Evolutionary conservation across 2,888 invertebrate species (phyloP).

Genomic region (Neuroscelio doddi): DNA sequence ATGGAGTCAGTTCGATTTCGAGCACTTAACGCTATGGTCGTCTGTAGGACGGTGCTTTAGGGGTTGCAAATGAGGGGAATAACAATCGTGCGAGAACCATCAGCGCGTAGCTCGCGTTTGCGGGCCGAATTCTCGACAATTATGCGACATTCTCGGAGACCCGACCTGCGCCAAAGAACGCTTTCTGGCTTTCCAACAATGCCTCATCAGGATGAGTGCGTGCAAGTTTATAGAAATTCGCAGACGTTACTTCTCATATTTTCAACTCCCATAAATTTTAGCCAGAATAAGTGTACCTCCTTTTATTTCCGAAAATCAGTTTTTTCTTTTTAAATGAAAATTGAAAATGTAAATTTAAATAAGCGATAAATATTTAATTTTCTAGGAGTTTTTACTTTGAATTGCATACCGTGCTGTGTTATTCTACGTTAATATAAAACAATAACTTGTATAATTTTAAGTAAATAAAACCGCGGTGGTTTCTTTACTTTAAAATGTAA

Average conservation of each 20-base stretch:
- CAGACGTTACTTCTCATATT: conserved; percentile 3
- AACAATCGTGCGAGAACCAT: conserved; percentile 52
- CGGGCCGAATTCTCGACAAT: conserved; percentile 57
- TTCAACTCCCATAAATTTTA: neutral
- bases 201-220: conserved; percentile 40
- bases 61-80: conserved; percentile 58
- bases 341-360: too few species aligned
- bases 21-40: conserved; percentile 32
- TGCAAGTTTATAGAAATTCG: conserved; percentile 15
- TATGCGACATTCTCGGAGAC: conserved; percentile 54
- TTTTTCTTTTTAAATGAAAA: too few species aligned
- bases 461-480: neutral
- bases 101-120: conserved; percentile 46
- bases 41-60: conserved; percentile 36
- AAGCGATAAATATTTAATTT: too few species aligned
- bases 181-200: conserved; percentile 29
- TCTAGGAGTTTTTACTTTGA: too few species aligned
- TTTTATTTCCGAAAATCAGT: too few species aligned
- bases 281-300: too few species aligned
- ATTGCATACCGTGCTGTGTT: too few species aligned
- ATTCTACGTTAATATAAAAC: too few species aligned
- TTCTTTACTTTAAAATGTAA: neutral
- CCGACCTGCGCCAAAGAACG: conserved; percentile 37
- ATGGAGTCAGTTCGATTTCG: conserved; percentile 38
- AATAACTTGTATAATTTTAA: too few species aligned